Base-by-base conservation (phyloP, 2,888 invertebrate genomes). In the Pachycephus smyrnensis region DNA sequence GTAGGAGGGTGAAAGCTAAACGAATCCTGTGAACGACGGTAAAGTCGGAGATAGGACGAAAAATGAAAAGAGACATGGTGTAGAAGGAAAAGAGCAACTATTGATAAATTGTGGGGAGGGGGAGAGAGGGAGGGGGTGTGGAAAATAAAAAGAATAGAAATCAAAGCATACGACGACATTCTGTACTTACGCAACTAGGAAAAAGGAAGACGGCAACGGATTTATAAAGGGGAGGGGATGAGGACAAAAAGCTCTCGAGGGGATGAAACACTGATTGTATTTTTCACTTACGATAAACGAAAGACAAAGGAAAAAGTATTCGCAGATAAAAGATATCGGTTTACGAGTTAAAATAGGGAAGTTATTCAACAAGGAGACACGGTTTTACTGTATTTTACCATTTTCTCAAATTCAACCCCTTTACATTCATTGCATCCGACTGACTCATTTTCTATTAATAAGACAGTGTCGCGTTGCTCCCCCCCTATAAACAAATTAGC, bases 1-100 rank as follows among this genome's bases (percentile, higher is more conserved):
- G 75, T 78, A 73, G 73, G 23, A 75, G 76, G 79, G 79, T 79
- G 76, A 77, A 75, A 73, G 76, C 79, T 80, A 80, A 83, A 80
- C 78, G 79, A 80, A 79, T 76, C 75, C 69, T 73, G 74, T 6
- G 55, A 77, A 37, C 75, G 75, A 78, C 78, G 73, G 36, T 68
- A 69, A 68, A 68, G 77, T 77, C 79, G 75, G 69, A 74, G 33
- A 78, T n/a, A 35, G 73, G 15, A 76, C 76, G 73, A 76, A 71
- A 68, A 80, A 55, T 68, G 68, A 73, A 55, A 55, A n/a, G n/a
- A 80, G 9, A 55, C 23, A 9, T 9, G 15, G 55, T 75, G 69
- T 35, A 68, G 12, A 12, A 37, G 37, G 15, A 0, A 40, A 36
- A 6, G 15, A 6, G 40, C 15, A 4, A 15, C 15, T 4, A 15